Base-by-base conservation (phyloP, 2,797 vertebrate species). In the Simalia tracyae region DNA sequence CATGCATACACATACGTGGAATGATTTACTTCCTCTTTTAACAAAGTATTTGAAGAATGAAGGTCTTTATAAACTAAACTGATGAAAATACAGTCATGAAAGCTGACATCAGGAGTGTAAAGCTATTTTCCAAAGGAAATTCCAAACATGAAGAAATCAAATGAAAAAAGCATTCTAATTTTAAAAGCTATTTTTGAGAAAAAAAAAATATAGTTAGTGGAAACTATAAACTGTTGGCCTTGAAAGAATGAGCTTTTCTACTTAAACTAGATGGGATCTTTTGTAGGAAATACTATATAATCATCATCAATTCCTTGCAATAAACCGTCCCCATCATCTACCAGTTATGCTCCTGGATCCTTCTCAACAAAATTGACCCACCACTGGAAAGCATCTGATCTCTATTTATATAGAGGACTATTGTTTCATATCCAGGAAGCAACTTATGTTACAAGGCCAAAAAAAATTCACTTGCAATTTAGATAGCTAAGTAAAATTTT, bases 381-480 rank as follows among this genome's bases (percentile, higher is more conserved):
- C 59, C 89, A 92, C 85, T 42, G 60, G 59, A 92, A 61, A 92
- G n/a, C 89, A 92, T 90, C 68, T 92, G 89, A 50, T 90, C 85
- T 46, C 50, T 50, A 89, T 92, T 92, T 89, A 57, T n/a, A 66
- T 31, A 66, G 76, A 50, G 14, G 8, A 54, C 50, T 54, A 85
- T 89, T 92, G 68, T 50, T 84, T 87, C 68, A 87, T 68, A 92
- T n/a, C 68, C 85, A 90, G 60, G 59, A 68, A 84, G 86, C 46
- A 92, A 81, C 68, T 89, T 92, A 68, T 86, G 31, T 88, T 88
- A 46, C 59, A 90, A 92, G 14, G 81, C 56, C 68, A 63, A 42
- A 86, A 92, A 89, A 36, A 92, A 61, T 84, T 72, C 26, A 42
- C 57, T 63, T 90, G 12, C 81, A 92, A 90, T 90, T 92, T 36